Conservation (phyloP, 2,888 invertebrate genomes). For the Harmothoe impar region DNA sequence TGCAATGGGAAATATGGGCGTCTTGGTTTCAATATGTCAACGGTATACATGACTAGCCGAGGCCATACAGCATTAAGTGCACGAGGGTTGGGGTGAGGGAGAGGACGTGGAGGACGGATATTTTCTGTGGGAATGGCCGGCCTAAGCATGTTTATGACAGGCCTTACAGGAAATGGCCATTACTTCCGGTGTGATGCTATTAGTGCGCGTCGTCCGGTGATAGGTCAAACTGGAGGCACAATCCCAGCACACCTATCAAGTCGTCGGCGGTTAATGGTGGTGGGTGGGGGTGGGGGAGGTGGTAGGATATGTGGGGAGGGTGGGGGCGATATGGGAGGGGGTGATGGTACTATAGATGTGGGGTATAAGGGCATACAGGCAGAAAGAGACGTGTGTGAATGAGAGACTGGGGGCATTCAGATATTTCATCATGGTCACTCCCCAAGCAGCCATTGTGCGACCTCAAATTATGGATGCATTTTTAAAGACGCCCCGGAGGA, state of each 20-base stretch:
- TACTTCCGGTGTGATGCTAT: slow-evolving; percentile 49
- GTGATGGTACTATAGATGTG: not conserved
- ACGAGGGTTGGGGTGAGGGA: not conserved
- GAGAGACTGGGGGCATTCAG: slow-evolving; percentile 20
- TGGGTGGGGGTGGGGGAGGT: not conserved
- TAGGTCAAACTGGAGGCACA: slow-evolving; percentile 26
- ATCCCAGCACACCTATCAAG: slow-evolving; percentile 43
- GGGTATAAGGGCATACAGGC: not conserved
- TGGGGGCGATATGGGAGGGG: not conserved
- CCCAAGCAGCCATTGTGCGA: not conserved
- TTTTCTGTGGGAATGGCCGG: not conserved
- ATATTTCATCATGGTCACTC: slow-evolving; percentile 47
- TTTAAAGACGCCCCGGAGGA: slow-evolving; percentile 54
- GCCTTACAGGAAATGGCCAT: slow-evolving; percentile 35
- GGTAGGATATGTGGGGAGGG: not conserved
- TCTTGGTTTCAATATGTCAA: slow-evolving; percentile 42
- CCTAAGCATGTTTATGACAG: slow-evolving; percentile 51
- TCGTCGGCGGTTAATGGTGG: slow-evolving; percentile 17
- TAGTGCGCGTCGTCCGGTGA: slow-evolving; percentile 54
- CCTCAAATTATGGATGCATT: slow-evolving; percentile 34
- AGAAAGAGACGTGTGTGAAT: slow-evolving; percentile 27
- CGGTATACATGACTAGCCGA: not conserved
- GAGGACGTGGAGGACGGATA: not conserved
- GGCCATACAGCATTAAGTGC: slow-evolving; percentile 9
- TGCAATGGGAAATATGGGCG: slow-evolving; percentile 47